These are phyloP conservation scores for Pseudomyrmex pallidus DNA, from an alignment of 1,140 invertebrate genomes.

Conservation along the genomic window DNA sequence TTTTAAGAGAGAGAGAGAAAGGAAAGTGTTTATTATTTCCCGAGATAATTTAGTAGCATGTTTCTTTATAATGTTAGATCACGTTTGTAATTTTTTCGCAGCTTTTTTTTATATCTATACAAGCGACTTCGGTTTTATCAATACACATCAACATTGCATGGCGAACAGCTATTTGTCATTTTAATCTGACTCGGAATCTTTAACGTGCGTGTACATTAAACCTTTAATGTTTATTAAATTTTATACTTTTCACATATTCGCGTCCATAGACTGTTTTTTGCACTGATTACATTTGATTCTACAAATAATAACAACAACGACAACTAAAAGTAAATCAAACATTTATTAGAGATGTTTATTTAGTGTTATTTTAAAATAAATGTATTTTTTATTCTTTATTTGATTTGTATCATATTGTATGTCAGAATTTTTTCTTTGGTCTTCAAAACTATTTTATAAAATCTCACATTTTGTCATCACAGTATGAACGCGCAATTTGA, in stretches of 20 bases:
- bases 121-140: conserved; percentile 28
- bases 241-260: conserved; percentile 38
- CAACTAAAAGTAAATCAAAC: conserved; percentile 11
- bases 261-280: neutral
- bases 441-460: neutral
- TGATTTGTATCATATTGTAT: neutral
- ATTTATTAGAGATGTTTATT: neutral
- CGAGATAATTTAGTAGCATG: conserved; percentile 6
- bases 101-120: conserved; percentile 7
- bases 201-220: conserved; percentile 48
- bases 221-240: conserved; percentile 49
- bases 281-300: neutral
- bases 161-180: conserved; percentile 33
- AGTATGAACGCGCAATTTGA: conserved; percentile 34
- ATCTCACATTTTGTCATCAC: conserved; percentile 25
- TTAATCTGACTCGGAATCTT: conserved; percentile 37
- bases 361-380: neutral
- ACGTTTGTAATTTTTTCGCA: conserved; percentile 9
- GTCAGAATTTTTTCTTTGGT: neutral
- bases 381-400: neutral
- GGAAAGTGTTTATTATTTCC: neutral
- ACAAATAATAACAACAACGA: neutral
- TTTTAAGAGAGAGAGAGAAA: neutral
- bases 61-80: conserved; percentile 17
- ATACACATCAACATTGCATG: conserved; percentile 31